Percentiles rank a stretch among this genome's conserved stretches.
Evolutionary conservation across 2,888 invertebrate species (phyloP).

Genomic region (Scaptomyza caliginosa): DNA sequence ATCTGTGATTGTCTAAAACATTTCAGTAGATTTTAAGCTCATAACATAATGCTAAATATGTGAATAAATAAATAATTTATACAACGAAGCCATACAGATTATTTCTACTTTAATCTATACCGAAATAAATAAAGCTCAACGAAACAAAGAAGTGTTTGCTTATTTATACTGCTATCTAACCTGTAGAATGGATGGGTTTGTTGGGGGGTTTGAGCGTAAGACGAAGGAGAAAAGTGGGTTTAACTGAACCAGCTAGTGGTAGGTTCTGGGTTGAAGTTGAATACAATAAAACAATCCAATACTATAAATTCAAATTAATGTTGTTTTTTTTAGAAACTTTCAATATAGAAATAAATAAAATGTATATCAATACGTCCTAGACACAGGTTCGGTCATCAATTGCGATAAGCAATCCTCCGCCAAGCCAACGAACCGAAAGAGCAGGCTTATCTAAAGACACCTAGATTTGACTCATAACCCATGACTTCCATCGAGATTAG

Average conservation of each 20-base stretch:
- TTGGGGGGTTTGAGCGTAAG: too few relatives aligned
- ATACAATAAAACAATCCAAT: too few relatives aligned
- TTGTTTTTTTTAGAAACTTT: too few relatives aligned
- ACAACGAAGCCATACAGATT: not conserved
- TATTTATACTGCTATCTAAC: too few relatives aligned
- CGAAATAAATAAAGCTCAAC: too few relatives aligned
- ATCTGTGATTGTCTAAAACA: slow-evolving; percentile 56
- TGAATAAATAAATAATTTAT: slow-evolving; percentile 7
- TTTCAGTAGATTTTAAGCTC: slow-evolving; percentile 42
- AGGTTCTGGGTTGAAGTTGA: too few relatives aligned
- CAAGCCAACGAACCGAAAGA: slow-evolving; percentile 19
- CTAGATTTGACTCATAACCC: slow-evolving; percentile 13
- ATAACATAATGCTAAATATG: slow-evolving; percentile 31
- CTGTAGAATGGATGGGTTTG: too few relatives aligned
- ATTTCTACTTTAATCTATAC: too few relatives aligned
- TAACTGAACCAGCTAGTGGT: too few relatives aligned
- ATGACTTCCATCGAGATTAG: not conserved
- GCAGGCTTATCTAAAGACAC: slow-evolving; percentile 27
- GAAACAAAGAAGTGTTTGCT: too few relatives aligned
- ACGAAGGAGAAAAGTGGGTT: too few relatives aligned
- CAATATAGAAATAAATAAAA: not conserved
- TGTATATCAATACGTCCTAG: not conserved
- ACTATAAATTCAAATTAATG: too few relatives aligned
- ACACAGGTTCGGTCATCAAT: not conserved
- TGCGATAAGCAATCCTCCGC: slow-evolving; percentile 24